Percentiles rank a stretch among this genome's conserved stretches.
Evolutionary conservation across 1,140 invertebrate species (phyloP).

Genomic region (Brachionus manjavacas): DNA sequence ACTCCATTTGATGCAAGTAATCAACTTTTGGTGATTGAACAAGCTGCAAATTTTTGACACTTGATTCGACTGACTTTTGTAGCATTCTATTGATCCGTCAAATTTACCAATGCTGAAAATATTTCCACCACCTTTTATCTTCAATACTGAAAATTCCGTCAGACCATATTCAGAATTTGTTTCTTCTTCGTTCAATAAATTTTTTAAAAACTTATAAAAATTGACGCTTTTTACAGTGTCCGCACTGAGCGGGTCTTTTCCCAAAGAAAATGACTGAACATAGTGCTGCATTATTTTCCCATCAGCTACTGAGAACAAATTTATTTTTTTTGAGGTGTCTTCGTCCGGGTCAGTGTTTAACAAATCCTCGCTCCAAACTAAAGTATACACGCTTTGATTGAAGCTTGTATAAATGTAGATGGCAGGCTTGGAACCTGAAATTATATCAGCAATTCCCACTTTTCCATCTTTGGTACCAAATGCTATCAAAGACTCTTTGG

Average conservation of each 20-base stretch:
- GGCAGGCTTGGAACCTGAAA: background rate
- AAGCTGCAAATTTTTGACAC: background rate
- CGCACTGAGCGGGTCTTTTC: background rate
- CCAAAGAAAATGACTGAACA: background rate
- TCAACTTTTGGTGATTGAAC: conserved; percentile 40
- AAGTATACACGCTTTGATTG: conserved; percentile 37
- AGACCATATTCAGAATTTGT: background rate
- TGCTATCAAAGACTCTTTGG: conserved; percentile 28
- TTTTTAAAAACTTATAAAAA: background rate
- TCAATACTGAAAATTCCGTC: conserved; percentile 25
- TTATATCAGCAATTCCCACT: conserved; percentile 1
- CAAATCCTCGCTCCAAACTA: conserved; percentile 16
- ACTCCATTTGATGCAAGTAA: conserved; percentile 35
- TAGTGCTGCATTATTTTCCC: conserved; percentile 38
- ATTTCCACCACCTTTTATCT: background rate
- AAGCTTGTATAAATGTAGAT: conserved; percentile 14
- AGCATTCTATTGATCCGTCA: conserved; percentile 23
- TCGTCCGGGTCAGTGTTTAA: background rate
- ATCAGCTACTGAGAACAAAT: conserved; percentile 29
- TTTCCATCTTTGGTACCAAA: conserved; percentile 41
- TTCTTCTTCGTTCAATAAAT: background rate
- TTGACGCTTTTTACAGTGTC: background rate
- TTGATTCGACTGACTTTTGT: background rate
- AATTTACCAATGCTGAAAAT: conserved; percentile 38
- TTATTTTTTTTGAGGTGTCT: background rate